Conservation (phyloP, 2,113 vertebrate species). For the Epinephelus cyanopodus region DNA sequence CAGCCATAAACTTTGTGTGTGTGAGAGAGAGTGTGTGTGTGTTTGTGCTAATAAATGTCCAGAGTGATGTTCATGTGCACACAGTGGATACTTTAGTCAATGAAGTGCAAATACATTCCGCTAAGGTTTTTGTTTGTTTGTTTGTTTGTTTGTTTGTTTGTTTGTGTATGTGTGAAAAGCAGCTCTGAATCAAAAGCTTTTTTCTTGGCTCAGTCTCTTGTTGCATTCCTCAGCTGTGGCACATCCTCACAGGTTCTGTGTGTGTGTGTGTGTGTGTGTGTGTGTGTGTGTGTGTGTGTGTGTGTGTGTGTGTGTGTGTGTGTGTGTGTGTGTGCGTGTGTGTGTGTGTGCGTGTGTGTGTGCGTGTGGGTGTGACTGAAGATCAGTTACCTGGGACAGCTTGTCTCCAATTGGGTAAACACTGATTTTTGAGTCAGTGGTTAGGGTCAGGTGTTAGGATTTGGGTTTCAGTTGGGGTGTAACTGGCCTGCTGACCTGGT, state of each 20-base stretch:
- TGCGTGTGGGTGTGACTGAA: too few relatives aligned
- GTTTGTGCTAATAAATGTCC: background rate
- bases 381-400: too few relatives aligned
- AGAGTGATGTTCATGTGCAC: slow-evolving; percentile 19
- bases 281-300: background rate
- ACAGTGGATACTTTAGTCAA: slow-evolving; percentile 11
- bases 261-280: slow-evolving; percentile 1
- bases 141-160: background rate
- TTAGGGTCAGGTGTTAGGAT: too few relatives aligned
- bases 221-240: slow-evolving; percentile 66
- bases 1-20: slow-evolving; percentile 33
- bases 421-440: too few relatives aligned
- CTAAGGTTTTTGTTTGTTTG: slow-evolving; percentile 1
- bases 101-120: slow-evolving; percentile 32
- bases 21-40: background rate
- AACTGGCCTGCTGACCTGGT: too few relatives aligned
- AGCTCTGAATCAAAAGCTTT: slow-evolving; percentile 52
- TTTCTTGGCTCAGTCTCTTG: slow-evolving; percentile 40
- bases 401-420: too few relatives aligned
- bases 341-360: background rate
- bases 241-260: slow-evolving; percentile 40
- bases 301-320: background rate
- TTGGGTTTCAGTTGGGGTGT: too few relatives aligned
- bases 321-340: slow-evolving; percentile 1
- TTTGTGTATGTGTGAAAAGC: background rate